Evolutionary conservation across 2,888 invertebrate genomes (phyloP), one percentile per base, ranked within the genome.

Genomic region (Pardosa pseudoannulata): DNA sequence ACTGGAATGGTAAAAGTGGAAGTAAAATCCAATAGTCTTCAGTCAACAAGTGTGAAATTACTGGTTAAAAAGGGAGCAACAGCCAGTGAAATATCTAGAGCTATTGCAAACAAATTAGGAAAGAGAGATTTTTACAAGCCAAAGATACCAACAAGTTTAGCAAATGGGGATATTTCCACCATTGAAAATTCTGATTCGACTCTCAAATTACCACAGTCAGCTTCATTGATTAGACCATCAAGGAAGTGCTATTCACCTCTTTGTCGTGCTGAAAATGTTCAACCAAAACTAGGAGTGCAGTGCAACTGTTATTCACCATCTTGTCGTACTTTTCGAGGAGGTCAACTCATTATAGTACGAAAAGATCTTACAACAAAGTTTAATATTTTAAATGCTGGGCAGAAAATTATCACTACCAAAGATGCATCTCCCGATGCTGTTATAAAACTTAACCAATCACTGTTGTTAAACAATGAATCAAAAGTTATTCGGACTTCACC

Each of bases 291-390:
- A 27, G 70, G 62, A 32, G 62, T 62, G 9, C 68, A 74, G 32
- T 74, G 62, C 29, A 71, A 27, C n/a, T 91, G 91, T 81, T 91
- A 90, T 85, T 91, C 90, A 28, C 88, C 90, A 6, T 75, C 90
- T 16, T 90, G 90, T 88, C 86, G 88, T 13, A 64, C 79, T 7
- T 88, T 88, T 29, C 65, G 78, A 13, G 32, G 72, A 1, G 50
- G 76, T 16, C 85, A 79, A 31, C 68, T 86, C 2, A 74, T 86
- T 7, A 79, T 79, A 31, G 73, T 86, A 0, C 56, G 71, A 28
- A 79, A 86, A 19, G 74, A 74, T 13, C 5, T 78, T 11, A n/a
- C 73, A 6, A 29, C 78, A 27, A 86, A 79, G 41, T 31, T 86
- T 3, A 86, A 86, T 32, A 41, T 86, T 11, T 73, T 85, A 6